Percentiles rank a stretch among this genome's conserved stretches.
These are phyloP conservation scores for Ophion slaviceki DNA, from an alignment of 2,888 invertebrate genomes.

Conservation along the genomic window DNA sequence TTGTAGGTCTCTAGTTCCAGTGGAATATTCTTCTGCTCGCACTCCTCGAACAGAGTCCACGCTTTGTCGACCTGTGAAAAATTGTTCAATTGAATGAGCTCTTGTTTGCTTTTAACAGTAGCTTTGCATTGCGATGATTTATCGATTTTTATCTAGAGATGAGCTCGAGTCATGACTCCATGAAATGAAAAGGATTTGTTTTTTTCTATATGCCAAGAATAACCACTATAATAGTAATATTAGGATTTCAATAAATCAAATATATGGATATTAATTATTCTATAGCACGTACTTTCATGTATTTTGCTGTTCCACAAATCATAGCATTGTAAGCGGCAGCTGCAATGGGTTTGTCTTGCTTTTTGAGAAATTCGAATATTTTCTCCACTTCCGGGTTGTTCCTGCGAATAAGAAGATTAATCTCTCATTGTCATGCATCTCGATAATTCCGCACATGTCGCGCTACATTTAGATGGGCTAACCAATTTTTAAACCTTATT, in stretches of 20 bases:
- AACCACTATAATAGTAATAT: background rate
- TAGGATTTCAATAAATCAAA: background rate
- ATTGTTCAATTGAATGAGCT: background rate
- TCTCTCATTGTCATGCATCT: background rate
- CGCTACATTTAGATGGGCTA: background rate
- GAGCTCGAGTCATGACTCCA: too few relatives aligned
- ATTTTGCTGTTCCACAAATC: conserved; percentile 93
- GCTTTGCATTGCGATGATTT: too few relatives aligned
- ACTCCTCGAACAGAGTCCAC: conserved; percentile 87
- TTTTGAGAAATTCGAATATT: conserved; percentile 89
- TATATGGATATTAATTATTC: conserved; percentile 1
- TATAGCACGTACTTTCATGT: conserved; percentile 85
- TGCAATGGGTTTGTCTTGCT: conserved; percentile 83
- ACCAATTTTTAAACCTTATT: too few relatives aligned
- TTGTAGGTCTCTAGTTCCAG: conserved; percentile 90
- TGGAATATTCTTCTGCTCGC: conserved; percentile 86
- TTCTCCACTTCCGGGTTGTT: conserved; percentile 86
- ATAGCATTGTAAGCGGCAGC: conserved; percentile 90
- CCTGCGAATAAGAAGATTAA: conserved; percentile 64
- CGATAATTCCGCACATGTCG: background rate
- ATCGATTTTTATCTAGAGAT: background rate
- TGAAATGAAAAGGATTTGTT: background rate
- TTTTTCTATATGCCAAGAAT: background rate
- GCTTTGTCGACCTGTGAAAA: conserved; percentile 87
- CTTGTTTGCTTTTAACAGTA: too few relatives aligned